A percentile compares a stretch with the other conserved stretches of the same genome.
phyloP scores from a whole-genome alignment of 2,797 vertebrate genomes.

The Coracias cyanogaster region DNA sequence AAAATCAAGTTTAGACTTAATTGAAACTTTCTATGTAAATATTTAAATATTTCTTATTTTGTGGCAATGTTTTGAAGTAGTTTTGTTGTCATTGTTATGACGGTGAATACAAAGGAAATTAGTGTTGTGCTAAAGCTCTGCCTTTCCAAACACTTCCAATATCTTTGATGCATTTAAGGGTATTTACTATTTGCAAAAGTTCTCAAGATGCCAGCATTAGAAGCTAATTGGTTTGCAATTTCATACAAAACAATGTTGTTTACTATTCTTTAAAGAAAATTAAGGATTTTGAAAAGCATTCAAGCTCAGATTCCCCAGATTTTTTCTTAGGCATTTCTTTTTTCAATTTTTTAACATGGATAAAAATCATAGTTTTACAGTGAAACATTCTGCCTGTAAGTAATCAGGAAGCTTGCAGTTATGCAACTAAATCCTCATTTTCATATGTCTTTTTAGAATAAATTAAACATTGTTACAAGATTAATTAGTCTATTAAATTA shows the following conservation, averaged over 20 bases:
- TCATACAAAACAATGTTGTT: not conserved
- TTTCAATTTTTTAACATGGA: not conserved
- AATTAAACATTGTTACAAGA: not conserved
- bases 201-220: not conserved
- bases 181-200: not conserved
- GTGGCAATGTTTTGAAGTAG: not conserved
- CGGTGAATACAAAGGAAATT: not conserved
- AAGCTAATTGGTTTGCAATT: not conserved
- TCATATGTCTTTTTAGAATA: not conserved
- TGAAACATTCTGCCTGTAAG: not conserved
- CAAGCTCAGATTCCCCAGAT: not conserved
- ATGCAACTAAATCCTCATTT: not conserved
- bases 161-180: not conserved
- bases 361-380: not conserved
- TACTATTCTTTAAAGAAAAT: slow-evolving; percentile 16
- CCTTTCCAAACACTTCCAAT: not conserved
- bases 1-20: not conserved
- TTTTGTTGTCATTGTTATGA: not conserved
- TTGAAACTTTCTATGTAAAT: not conserved
- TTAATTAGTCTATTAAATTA: not conserved
- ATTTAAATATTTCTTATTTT: not conserved
- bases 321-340: not conserved
- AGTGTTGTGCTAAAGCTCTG: not conserved
- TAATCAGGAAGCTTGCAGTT: not conserved
- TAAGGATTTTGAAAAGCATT: not conserved